Evolutionary conservation across 2,113 vertebrate species (phyloP).

Genomic region (Empidonax traillii): DNA sequence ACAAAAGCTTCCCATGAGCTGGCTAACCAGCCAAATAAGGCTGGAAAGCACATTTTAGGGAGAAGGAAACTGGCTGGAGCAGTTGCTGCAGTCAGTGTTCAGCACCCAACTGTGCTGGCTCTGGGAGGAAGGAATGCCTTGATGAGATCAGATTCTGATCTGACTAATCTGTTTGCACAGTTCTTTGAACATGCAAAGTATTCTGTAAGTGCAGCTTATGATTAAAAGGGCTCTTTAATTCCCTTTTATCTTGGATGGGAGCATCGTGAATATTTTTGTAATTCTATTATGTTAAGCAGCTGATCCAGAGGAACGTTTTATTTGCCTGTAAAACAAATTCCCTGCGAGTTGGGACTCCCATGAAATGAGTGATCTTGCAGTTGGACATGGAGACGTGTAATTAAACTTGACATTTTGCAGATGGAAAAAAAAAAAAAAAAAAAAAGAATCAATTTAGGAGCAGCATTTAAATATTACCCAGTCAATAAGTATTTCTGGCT

Average conservation of each 20-base stretch:
- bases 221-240: conserved; percentile 18
- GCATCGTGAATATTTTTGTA: neutral
- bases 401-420: conserved; percentile 1
- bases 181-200: neutral
- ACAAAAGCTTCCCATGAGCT: neutral
- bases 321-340: conserved; percentile 19
- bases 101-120: neutral
- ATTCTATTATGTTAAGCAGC: neutral
- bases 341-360: neutral
- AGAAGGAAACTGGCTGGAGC: neutral
- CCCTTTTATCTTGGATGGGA: neutral
- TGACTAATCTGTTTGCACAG: conserved; percentile 20
- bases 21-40: neutral
- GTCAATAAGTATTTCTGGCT: neutral
- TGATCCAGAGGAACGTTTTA: neutral
- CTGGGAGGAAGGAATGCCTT: neutral
- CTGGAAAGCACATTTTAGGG: neutral
- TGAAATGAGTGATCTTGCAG: neutral
- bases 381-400: neutral
- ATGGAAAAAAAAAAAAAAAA: neutral
- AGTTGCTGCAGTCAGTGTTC: neutral
- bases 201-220: conserved; percentile 32
- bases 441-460: neutral
- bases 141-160: neutral
- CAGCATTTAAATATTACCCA: neutral